These are phyloP conservation scores for Mesoligia furuncula DNA, from an alignment of 2,888 invertebrate species.

Conservation along the genomic window DNA sequence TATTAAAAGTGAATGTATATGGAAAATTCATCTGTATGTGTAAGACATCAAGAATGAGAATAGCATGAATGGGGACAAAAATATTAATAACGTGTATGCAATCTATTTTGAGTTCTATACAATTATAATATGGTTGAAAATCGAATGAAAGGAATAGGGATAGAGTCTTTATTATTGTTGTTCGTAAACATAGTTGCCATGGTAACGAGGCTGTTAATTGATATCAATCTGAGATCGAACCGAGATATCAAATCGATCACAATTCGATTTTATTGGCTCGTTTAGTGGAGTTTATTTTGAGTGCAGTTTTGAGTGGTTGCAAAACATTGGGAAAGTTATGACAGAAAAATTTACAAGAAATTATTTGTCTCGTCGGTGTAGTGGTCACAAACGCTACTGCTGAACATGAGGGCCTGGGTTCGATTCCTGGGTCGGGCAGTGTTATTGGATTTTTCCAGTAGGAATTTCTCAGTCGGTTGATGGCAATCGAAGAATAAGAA, in stretches of 20 bases:
- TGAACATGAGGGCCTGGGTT: background rate
- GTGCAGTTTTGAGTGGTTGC: background rate
- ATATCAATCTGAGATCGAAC: conserved; percentile 61
- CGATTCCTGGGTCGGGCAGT: background rate
- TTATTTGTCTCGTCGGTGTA: background rate
- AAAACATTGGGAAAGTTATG: background rate
- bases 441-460: background rate
- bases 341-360: background rate
- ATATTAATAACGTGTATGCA: conserved; percentile 2
- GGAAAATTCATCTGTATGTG: conserved; percentile 3
- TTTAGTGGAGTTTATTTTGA: conserved; percentile 10
- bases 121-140: fast-evolving
- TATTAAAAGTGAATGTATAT: background rate
- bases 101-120: background rate
- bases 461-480: background rate
- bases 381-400: background rate
- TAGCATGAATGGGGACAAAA: background rate
- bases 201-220: conserved; percentile 62
- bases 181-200: conserved; percentile 61
- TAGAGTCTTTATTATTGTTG: conserved; percentile 45
- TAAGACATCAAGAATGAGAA: fast-evolving
- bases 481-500: too few relatives aligned
- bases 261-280: conserved; percentile 50
- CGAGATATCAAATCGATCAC: conserved; percentile 52
- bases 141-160: background rate